phyloP scores from a whole-genome alignment of 2,797 vertebrate species.

The Anguilla pacifica region DNA sequence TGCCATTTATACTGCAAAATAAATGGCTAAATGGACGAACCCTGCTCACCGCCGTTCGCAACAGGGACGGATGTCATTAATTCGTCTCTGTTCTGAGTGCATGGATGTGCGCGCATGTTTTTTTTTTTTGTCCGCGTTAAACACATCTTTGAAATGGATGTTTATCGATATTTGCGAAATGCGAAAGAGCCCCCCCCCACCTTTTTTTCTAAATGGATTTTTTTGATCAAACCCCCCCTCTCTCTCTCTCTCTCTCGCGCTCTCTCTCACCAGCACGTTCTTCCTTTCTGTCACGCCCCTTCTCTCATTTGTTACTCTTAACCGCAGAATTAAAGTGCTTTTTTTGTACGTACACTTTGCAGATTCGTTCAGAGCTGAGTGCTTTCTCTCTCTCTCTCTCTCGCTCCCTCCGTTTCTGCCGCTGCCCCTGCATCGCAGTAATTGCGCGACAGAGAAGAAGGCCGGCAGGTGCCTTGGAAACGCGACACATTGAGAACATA shows the following conservation, averaged over 20 bases:
- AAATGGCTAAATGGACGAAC: conserved; percentile 58
- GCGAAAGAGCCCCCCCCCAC: neutral
- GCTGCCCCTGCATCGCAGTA: neutral
- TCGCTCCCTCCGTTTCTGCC: neutral
- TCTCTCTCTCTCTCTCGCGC: too few species aligned
- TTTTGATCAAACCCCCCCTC: too few species aligned
- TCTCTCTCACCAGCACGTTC: too few species aligned
- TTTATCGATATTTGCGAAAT: conserved; percentile 51
- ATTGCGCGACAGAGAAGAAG: neutral
- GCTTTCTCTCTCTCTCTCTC: neutral
- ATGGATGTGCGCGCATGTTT: conserved; percentile 25
- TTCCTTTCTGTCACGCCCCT: neutral
- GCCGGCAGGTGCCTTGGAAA: too few species aligned
- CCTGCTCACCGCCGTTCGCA: conserved; percentile 44
- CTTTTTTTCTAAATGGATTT: neutral
- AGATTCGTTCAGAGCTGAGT: neutral
- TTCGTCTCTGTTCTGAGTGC: conserved; percentile 43
- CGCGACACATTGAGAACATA: too few species aligned
- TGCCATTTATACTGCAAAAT: conserved; percentile 63
- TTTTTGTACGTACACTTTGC: neutral
- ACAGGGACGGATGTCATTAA: conserved; percentile 53
- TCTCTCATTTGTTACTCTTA: conserved; percentile 5
- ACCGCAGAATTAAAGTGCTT: neutral
- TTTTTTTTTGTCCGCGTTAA: conserved; percentile 42
- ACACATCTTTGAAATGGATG: conserved; percentile 56